These are phyloP conservation scores for Salmo trutta DNA, from an alignment of 2,797 vertebrate genomes.

Conservation along the genomic window DNA sequence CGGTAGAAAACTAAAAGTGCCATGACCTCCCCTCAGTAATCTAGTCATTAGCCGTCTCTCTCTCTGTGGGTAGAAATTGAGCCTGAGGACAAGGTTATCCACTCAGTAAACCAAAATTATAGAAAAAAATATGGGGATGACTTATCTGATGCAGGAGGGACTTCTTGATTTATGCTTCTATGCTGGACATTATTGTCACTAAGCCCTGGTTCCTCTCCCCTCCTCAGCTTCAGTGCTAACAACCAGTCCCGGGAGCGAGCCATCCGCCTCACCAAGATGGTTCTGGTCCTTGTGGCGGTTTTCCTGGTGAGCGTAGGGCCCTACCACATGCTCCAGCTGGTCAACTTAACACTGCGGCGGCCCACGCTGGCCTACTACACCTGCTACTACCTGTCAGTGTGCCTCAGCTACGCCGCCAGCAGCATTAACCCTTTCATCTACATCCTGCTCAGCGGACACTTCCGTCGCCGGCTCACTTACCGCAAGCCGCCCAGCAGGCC, in stretches of 20 bases:
- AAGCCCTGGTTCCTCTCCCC: not conserved
- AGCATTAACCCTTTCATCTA: conserved; percentile 71
- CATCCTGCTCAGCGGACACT: conserved; percentile 68
- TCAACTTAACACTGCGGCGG: conserved; percentile 60
- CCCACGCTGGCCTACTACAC: conserved; percentile 56
- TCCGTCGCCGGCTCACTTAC: conserved; percentile 50
- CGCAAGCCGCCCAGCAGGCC: conserved; percentile 20
- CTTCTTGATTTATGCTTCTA: not conserved
- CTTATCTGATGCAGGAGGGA: not conserved
- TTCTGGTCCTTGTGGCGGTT: conserved; percentile 54
- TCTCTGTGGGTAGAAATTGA: not conserved
- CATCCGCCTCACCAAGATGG: conserved; percentile 63
- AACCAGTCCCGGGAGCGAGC: conserved; percentile 56
- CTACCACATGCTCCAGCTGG: conserved; percentile 65
- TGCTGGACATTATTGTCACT: not conserved
- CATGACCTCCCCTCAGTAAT: not conserved
- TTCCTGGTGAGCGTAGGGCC: conserved; percentile 62
- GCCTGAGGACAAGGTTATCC: not conserved
- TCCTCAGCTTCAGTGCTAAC: conserved; percentile 51
- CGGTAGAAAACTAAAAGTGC: too few species aligned
- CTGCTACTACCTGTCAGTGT: conserved; percentile 66
- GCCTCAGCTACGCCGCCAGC: conserved; percentile 70
- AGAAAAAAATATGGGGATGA: too few species aligned
- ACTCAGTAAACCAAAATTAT: not conserved
- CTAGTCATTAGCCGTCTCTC: not conserved